Conservation (phyloP, 2,797 vertebrate genomes). For the Microcaecilia unicolor region DNA sequence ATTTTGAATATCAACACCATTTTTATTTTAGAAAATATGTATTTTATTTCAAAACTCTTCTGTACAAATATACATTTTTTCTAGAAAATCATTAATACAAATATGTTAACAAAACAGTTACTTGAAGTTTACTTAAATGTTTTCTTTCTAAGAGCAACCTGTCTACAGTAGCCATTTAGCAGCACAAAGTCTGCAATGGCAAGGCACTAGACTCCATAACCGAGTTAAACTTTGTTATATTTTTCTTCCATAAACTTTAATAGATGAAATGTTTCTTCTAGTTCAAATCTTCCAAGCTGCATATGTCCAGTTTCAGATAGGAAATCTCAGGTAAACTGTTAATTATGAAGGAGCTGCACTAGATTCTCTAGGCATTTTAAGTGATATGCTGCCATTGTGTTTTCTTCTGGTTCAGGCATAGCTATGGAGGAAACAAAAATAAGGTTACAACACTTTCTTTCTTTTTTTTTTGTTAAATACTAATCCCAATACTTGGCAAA, state of each 20-base stretch:
- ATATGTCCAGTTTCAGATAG: neutral
- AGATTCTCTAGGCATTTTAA: constrained; percentile 83
- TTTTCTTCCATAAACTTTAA: neutral
- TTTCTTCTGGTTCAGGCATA: constrained; percentile 42
- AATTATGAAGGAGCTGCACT: constrained; percentile 66
- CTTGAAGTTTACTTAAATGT: constrained; percentile 1
- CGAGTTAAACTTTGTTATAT: neutral
- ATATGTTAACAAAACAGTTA: too few species aligned
- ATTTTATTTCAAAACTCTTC: too few species aligned
- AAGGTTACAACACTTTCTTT: neutral
- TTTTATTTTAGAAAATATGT: too few species aligned
- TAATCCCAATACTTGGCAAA: neutral
- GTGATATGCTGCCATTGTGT: constrained; percentile 57
- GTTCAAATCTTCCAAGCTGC: neutral
- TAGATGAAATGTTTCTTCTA: constrained; percentile 1
- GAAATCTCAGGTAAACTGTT: constrained; percentile 2
- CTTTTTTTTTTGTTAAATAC: neutral
- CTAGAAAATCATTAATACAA: too few species aligned
- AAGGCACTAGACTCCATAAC: too few species aligned
- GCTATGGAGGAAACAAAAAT: constrained; percentile 48
- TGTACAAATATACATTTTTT: too few species aligned
- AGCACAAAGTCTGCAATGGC: too few species aligned
- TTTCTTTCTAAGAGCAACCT: constrained; percentile 1
- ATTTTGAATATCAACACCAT: too few species aligned
- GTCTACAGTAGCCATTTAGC: too few species aligned